Evolutionary conservation across 2,797 vertebrate genomes (phyloP).

Genomic region (Danio tinwini): DNA sequence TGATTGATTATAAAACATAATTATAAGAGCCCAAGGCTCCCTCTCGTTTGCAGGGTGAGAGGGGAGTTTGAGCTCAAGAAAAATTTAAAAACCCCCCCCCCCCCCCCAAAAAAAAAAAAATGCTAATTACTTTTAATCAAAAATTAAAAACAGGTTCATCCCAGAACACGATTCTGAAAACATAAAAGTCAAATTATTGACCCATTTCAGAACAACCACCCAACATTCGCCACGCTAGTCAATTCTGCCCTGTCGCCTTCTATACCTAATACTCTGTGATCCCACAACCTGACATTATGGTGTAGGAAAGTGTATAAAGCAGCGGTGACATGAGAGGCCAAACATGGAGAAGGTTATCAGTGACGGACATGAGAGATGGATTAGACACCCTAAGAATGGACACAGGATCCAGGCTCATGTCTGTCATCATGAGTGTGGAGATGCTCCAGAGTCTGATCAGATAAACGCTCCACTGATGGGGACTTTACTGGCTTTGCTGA

Average conservation of each 20-base stretch:
- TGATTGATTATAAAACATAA: too few species aligned
- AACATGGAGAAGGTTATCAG: constrained; percentile 58
- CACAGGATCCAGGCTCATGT: constrained; percentile 60
- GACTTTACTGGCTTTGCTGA: constrained; percentile 65
- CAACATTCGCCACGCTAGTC: constrained; percentile 8
- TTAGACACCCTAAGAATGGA: constrained; percentile 64
- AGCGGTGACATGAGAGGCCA: constrained; percentile 41
- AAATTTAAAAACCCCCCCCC: too few species aligned
- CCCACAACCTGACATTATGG: constrained; percentile 21
- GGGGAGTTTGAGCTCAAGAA: too few species aligned
- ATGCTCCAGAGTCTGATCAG: constrained; percentile 60
- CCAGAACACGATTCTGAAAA: too few species aligned
- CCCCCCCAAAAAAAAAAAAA: too few species aligned
- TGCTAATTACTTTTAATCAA: too few species aligned
- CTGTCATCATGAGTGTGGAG: constrained; percentile 64
- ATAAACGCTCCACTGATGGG: constrained; percentile 63
- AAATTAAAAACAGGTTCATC: too few species aligned
- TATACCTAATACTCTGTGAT: constrained; percentile 48
- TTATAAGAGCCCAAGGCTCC: too few species aligned
- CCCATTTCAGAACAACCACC: constrained; percentile 8
- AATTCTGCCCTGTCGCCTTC: constrained; percentile 19
- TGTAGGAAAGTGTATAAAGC: constrained; percentile 56
- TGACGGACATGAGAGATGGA: constrained; percentile 59
- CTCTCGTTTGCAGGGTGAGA: too few species aligned
- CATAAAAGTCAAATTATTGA: not conserved